A percentile compares a stretch with the other conserved stretches of the same genome.
Conservation (phyloP, 2,113 vertebrate species). For the Otus sunia region DNA sequence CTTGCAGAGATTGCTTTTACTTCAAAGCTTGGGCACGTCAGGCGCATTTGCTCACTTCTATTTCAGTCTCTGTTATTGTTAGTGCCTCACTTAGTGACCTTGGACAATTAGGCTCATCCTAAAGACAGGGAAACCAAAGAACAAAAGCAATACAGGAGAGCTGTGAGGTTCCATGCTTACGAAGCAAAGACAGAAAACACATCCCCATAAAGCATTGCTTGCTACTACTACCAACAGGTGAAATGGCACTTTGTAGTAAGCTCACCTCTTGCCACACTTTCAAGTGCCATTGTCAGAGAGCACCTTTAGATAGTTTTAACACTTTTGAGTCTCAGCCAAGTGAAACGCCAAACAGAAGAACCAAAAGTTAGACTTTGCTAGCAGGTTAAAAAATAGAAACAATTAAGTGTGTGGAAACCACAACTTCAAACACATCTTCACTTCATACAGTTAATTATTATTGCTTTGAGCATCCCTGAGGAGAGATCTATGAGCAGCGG, state of each 20-base stretch:
- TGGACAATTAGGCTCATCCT: not conserved
- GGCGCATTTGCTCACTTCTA: not conserved
- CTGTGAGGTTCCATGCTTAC: not conserved
- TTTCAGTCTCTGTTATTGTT: not conserved
- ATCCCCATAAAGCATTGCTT: not conserved
- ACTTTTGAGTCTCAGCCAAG: not conserved
- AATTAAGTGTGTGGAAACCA: not conserved
- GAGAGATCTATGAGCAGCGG: not conserved
- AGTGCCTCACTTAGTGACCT: not conserved
- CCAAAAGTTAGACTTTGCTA: not conserved
- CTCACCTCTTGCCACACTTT: not conserved
- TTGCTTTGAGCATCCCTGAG: slow-evolving; percentile 24
- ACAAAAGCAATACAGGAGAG: not conserved
- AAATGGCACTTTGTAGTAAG: not conserved
- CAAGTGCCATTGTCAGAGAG: not conserved
- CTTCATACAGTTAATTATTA: slow-evolving; percentile 13
- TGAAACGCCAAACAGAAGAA: not conserved
- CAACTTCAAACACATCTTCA: not conserved
- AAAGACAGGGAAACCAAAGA: not conserved
- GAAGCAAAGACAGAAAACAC: not conserved
- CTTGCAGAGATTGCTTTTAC: not conserved
- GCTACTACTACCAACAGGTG: not conserved
- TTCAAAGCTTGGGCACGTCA: not conserved
- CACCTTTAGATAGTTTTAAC: not conserved
- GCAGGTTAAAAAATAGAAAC: not conserved